Evolutionary conservation across 1,140 invertebrate species (phyloP).

Genomic region (Phymorhynchus buccinoides): DNA sequence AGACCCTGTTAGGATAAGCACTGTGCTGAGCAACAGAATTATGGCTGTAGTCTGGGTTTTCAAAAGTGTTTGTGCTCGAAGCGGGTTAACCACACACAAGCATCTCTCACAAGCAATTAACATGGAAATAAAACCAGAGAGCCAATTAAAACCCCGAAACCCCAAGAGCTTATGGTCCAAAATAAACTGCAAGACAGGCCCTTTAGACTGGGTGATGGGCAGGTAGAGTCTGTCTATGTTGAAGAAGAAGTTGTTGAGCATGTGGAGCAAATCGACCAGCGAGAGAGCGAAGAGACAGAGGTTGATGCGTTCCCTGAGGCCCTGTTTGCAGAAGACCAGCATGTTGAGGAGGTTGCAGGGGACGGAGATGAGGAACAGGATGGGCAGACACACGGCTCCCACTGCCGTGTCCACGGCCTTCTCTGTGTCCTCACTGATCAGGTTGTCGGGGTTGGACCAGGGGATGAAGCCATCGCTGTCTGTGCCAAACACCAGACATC

Average conservation of each 20-base stretch:
- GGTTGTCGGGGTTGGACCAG: slow-evolving; percentile 6
- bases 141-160: not conserved
- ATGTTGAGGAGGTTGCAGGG: slow-evolving; percentile 10
- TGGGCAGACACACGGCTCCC: not conserved
- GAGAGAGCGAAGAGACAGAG: slow-evolving; percentile 2
- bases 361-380: not conserved
- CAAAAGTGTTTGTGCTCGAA: not conserved
- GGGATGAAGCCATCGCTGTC: not conserved
- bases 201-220: not conserved
- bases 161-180: not conserved
- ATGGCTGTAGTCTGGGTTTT: not conserved
- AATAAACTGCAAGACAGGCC: not conserved
- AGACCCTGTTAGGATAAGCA: not conserved
- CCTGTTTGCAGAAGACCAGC: not conserved
- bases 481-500: too few relatives aligned
- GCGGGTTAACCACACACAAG: not conserved
- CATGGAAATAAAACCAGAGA: not conserved
- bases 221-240: not conserved
- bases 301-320: not conserved
- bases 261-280: not conserved
- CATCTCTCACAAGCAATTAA: not conserved
- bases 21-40: not conserved
- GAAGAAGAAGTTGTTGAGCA: not conserved
- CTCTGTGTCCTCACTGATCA: slow-evolving; percentile 5
- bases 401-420: not conserved